Base-by-base conservation (phyloP, 2,797 vertebrate genomes). In the Sitta carolinensis region DNA sequence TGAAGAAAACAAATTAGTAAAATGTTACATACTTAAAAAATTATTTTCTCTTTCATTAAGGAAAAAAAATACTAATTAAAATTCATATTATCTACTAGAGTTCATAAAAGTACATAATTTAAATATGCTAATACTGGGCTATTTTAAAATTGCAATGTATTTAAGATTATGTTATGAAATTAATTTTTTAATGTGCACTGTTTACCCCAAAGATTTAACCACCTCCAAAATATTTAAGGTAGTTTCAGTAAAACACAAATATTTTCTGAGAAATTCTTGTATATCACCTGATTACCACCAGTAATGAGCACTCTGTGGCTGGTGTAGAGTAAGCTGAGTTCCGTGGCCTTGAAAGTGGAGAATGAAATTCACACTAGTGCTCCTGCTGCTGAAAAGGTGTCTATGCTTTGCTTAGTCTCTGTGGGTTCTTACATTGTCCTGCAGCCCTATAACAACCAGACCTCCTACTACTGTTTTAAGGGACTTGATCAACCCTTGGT, bases 1-100 rank as follows among this genome's bases (percentile, higher is more conserved):
- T 14, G 61, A 75, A 69, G 50, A 89, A 87, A 97, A 95, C 74
- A 91, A 96, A 96, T 95, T 90, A 96, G 84, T 66, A 51, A 87
- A 94, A 81, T 92, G 38, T 84, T 84, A 61, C 21, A 10, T 85
- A 13, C 43, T 70, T 80, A 76, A 22, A 1, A 54, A 91, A 80
- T 7, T 77, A 6, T 80, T 89, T 87, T 79, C 7, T 47, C 10
- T 87, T 66, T 73, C 66, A 62, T 69, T 77, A 74, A 72, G n/a
- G 38, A 93, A 76, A 86, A 86, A 75, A 57, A 1, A 1, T 2
- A 14, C 61, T 96, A 87, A 96, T 96, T 95, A 94, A 95, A 95
- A 93, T 79, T 51, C n/a, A 50, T 57, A 61, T 88, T 93, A 64
- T 81, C 88, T 95, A 94, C 94, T 93, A 94, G 40, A 59, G 22